Evolutionary conservation across 2,113 vertebrate species (phyloP).

Genomic region (Ivindomyrus marchei): DNA sequence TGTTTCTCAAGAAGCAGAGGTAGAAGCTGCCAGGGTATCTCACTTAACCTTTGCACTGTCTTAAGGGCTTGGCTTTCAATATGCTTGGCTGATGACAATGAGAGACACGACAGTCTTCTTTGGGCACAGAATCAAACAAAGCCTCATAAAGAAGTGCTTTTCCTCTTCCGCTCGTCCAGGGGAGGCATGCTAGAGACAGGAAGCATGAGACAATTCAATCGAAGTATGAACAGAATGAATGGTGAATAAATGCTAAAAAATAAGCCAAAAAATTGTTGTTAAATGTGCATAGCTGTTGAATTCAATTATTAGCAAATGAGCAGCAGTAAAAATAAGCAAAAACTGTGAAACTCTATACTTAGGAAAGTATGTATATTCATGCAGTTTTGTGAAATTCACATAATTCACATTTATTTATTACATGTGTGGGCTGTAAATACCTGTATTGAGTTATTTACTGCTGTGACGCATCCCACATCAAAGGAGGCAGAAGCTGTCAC

Average conservation of each 20-base stretch:
- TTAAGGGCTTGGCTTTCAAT: neutral
- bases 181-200: neutral
- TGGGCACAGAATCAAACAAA: neutral
- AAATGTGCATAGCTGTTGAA: neutral
- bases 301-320: neutral
- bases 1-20: neutral
- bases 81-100: neutral
- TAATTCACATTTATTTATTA: neutral
- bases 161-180: neutral
- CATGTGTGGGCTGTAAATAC: neutral
- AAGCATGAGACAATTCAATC: neutral
- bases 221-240: neutral
- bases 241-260: neutral
- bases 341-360: neutral
- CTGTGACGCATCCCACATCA: neutral
- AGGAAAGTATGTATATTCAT: neutral
- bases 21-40: neutral
- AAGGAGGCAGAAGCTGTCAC: neutral
- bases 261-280: neutral
- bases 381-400: neutral
- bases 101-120: neutral
- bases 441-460: neutral
- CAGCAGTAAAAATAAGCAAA: neutral
- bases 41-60: neutral
- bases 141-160: neutral